These are phyloP conservation scores for Thelaira solivaga DNA, from an alignment of 2,888 invertebrate genomes.

Conservation along the genomic window DNA sequence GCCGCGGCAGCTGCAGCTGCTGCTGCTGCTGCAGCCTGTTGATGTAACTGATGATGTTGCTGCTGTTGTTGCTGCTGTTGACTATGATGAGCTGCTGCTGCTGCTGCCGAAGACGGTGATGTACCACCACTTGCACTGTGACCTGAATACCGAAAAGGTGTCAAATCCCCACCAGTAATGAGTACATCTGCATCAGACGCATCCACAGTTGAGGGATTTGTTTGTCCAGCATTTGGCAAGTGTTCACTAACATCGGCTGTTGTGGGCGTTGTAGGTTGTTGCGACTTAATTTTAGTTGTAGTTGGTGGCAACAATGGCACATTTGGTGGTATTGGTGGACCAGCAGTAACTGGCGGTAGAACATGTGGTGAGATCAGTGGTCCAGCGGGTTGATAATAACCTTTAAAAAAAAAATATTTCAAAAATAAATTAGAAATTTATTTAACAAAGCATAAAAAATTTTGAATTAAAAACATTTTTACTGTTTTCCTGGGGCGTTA, in stretches of 20 bases:
- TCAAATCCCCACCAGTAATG: constrained; percentile 72
- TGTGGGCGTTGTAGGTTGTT: constrained; percentile 74
- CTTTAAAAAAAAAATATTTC: constrained; percentile 80
- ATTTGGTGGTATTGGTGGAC: constrained; percentile 68
- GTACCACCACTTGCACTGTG: constrained; percentile 62
- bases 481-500: too few species aligned
- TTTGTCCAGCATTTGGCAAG: constrained; percentile 24
- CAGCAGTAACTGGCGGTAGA: constrained; percentile 77
- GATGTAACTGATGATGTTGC: constrained; percentile 70
- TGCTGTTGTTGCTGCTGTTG: constrained; percentile 69
- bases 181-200: constrained; percentile 71
- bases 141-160: constrained; percentile 71
- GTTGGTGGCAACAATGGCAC: constrained; percentile 63
- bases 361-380: constrained; percentile 88
- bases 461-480: too few species aligned
- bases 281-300: constrained; percentile 71
- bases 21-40: constrained; percentile 69
- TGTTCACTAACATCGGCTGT: constrained; percentile 63
- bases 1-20: constrained; percentile 74
- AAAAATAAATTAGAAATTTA: background rate
- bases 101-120: constrained; percentile 56
- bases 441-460: background rate
- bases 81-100: constrained; percentile 60
- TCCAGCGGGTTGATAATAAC: constrained; percentile 94
- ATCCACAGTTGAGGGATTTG: constrained; percentile 51